A percentile compares a stretch with the other conserved stretches of the same genome.
Evolutionary conservation across 1,140 invertebrate species (phyloP).

Genomic region (Drosophila varians): DNA sequence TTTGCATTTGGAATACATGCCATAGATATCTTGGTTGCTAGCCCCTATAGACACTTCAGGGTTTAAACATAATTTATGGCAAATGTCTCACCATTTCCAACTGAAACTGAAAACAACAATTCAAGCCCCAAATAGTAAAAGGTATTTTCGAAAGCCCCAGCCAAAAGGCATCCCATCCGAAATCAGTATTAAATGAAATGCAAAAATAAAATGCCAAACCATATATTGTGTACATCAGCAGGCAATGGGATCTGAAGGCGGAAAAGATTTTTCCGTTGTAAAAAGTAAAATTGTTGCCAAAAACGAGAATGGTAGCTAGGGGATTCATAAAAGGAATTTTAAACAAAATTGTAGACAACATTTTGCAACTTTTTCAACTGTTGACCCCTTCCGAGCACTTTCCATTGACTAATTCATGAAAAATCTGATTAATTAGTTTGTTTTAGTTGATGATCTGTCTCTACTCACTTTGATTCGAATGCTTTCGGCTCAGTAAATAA

Average conservation of each 20-base stretch:
- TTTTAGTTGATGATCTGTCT: slow-evolving; percentile 46
- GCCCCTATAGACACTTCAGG: not conserved
- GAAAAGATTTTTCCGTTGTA: slow-evolving; percentile 72
- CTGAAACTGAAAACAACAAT: slow-evolving; percentile 46
- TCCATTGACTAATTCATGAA: slow-evolving; percentile 62
- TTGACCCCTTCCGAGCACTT: slow-evolving; percentile 16
- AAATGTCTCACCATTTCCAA: slow-evolving; percentile 27
- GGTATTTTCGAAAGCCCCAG: slow-evolving; percentile 42
- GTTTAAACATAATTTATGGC: slow-evolving; percentile 16
- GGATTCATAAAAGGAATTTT: slow-evolving; percentile 15
- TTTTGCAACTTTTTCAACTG: slow-evolving; percentile 16
- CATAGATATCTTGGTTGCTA: slow-evolving; percentile 6
- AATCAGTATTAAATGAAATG: slow-evolving; percentile 49
- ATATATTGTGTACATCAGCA: slow-evolving; percentile 53
- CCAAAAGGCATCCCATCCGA: slow-evolving; percentile 48
- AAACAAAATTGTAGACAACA: slow-evolving; percentile 8
- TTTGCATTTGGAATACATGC: slow-evolving; percentile 5
- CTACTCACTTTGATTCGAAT: slow-evolving; percentile 13
- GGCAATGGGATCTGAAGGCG: slow-evolving; percentile 10
- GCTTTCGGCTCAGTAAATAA: slow-evolving; percentile 63
- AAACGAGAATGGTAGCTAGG: slow-evolving; percentile 17
- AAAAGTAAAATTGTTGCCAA: slow-evolving; percentile 60
- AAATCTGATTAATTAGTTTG: slow-evolving; percentile 49
- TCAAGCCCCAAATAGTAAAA: slow-evolving; percentile 56
- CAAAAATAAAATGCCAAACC: slow-evolving; percentile 60